These are phyloP conservation scores for Macrosiphum euphorbiae DNA, from an alignment of 2,888 invertebrate species.

Conservation along the genomic window DNA sequence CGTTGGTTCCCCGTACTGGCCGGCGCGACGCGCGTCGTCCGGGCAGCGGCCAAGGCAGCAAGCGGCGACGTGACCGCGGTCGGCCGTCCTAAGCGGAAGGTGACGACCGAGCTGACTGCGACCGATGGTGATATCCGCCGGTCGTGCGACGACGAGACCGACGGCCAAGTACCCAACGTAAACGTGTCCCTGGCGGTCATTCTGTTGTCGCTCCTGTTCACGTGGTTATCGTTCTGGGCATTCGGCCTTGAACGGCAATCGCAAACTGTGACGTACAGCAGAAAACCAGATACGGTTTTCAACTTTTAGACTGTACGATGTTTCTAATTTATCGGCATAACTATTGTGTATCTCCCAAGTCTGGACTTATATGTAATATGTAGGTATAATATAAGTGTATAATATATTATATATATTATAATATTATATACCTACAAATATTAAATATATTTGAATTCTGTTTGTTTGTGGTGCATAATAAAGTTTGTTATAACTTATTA, in stretches of 20 bases:
- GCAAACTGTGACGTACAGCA: neutral
- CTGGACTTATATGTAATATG: no score
- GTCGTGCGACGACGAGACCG: neutral
- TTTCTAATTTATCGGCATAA: no score
- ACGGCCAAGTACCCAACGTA: neutral
- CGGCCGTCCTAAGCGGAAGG: neutral
- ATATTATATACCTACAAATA: no score
- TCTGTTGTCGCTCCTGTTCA: neutral
- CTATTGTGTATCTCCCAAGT: no score
- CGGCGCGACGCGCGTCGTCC: slow-evolving; percentile 15
- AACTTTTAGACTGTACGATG: no score
- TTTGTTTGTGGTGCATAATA: no score
- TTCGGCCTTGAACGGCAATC: neutral
- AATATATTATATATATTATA: no score
- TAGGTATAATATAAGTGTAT: no score
- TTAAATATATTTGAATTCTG: no score
- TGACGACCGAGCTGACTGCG: no score
- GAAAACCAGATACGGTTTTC: no score
- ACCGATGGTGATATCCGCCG: neutral
- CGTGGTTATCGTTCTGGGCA: neutral
- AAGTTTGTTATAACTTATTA: no score
- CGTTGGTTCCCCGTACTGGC: slow-evolving; percentile 47
- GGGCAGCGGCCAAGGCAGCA: neutral
- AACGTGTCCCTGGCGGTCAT: slow-evolving; percentile 11
- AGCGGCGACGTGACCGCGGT: neutral